A percentile compares a stretch with the other conserved stretches of the same genome.
Conservation (phyloP, 1,140 invertebrate genomes). For the Drosophila neocordata region DNA sequence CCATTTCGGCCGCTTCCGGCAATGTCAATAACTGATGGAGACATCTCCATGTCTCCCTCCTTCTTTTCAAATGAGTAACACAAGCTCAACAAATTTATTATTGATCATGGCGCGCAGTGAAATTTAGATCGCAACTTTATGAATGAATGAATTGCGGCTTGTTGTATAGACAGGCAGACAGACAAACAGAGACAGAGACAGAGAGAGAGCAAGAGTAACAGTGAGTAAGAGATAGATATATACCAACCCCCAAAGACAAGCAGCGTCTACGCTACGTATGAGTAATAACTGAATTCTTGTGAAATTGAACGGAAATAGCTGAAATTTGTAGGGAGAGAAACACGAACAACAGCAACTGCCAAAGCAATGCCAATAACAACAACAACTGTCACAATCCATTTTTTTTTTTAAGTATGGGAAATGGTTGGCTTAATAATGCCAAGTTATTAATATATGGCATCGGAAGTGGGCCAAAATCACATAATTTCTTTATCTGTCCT, state of each 20-base stretch:
- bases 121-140: slow-evolving; percentile 49
- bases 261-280: slow-evolving; percentile 52
- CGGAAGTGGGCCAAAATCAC: slow-evolving; percentile 23
- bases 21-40: slow-evolving; percentile 11
- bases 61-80: slow-evolving; percentile 56
- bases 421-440: neutral
- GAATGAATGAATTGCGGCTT: slow-evolving; percentile 9
- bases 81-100: slow-evolving; percentile 58
- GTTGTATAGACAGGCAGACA: slow-evolving; percentile 6
- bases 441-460: slow-evolving; percentile 15
- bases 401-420: neutral
- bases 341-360: too few species aligned
- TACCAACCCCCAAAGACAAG: slow-evolving; percentile 9
- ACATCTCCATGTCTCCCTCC: slow-evolving; percentile 42
- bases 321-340: slow-evolving; percentile 46
- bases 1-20: neutral
- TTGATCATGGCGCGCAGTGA: slow-evolving; percentile 68
- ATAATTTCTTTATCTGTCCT: too few species aligned
- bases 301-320: slow-evolving; percentile 82
- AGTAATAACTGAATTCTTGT: slow-evolving; percentile 75
- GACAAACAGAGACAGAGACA: slow-evolving; percentile 42
- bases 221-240: slow-evolving; percentile 14
- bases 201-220: slow-evolving; percentile 23
- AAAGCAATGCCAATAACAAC: too few species aligned
- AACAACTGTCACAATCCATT: too few species aligned